Base-by-base conservation (phyloP, 2,113 vertebrate genomes). In the Odobenus rosmarus region DNA sequence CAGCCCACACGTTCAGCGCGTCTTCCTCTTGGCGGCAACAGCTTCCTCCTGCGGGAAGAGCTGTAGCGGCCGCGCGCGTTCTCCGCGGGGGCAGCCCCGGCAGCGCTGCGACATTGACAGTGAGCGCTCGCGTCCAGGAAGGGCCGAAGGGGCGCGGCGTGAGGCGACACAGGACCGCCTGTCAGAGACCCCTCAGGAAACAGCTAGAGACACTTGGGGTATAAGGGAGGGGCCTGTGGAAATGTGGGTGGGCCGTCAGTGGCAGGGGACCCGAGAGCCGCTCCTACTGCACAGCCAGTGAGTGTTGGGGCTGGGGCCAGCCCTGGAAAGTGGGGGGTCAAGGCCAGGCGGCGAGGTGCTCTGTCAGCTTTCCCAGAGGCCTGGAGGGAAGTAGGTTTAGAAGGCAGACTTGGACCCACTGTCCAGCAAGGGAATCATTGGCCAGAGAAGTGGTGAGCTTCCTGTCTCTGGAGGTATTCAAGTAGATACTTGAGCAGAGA, bases 31-130 rank as follows among this genome's bases (percentile, higher is more conserved):
- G 7, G 51, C 16, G 7, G 33, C 11, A 18, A 1, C 13, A 6
- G 12, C 39, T 53, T 59, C 57, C 6, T 71, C n/a, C 59, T 5
- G 13, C 0, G 6, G 72, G 92, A 36, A 21, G 42, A 21, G 67
- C 24, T 36, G 12, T 18, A 21, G 55, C 2, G 2, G 1, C 36
- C 12, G 1, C 3, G 2, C 0, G 0, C 2, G 0, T 23, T 21
- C 23, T 67, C n/a, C 9, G 19, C 33, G 51, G 77, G 62, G 79
- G 39, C 24, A 33, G 90, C 16, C 4, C 12, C 2, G 12, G 19
- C 0, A 0, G 7, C 5, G 57, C 62, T 11, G 24, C 59, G 8
- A 13, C 19, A 1, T 28, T 24, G 4, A 31, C 2, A 21, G 8
- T 2, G 10, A 3, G 42, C 0, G 6, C 24, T 23, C 19, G 16